Evolutionary conservation across 2,888 invertebrate species (phyloP).

Genomic region (Habrosyne pyritoides): DNA sequence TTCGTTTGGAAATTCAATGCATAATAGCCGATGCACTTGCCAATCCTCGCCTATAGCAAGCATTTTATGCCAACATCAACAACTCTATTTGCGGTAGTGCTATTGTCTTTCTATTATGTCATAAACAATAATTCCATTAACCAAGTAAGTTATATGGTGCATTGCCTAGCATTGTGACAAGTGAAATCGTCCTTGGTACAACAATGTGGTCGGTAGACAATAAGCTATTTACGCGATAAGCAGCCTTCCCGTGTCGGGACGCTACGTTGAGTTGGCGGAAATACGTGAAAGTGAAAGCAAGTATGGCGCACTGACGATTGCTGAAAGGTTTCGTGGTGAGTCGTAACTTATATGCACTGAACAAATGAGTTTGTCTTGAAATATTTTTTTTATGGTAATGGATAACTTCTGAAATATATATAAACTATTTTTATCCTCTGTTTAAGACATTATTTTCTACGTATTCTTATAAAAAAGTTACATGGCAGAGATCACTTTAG

Average conservation of each 20-base stretch:
- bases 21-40: background rate
- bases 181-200: constrained; percentile 73
- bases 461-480: too few species aligned
- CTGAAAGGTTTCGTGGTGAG: constrained; percentile 21
- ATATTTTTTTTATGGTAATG: background rate
- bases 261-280: constrained; percentile 47
- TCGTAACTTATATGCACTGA: background rate
- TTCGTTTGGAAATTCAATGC: background rate
- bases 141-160: constrained; percentile 40
- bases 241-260: constrained; percentile 52
- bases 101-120: constrained; percentile 55
- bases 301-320: constrained; percentile 15
- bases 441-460: background rate
- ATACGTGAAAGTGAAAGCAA: constrained; percentile 71
- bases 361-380: constrained; percentile 1
- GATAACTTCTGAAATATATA: background rate
- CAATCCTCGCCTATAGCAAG: background rate
- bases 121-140: constrained; percentile 48
- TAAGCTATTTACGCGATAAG: constrained; percentile 65
- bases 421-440: too few species aligned
- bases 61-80: constrained; percentile 6
- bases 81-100: constrained; percentile 17
- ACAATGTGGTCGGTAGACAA: constrained; percentile 61
- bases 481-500: too few species aligned
- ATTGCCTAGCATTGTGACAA: constrained; percentile 39